Conservation (phyloP, 2,797 vertebrate genomes). For the Morus bassanus region DNA sequence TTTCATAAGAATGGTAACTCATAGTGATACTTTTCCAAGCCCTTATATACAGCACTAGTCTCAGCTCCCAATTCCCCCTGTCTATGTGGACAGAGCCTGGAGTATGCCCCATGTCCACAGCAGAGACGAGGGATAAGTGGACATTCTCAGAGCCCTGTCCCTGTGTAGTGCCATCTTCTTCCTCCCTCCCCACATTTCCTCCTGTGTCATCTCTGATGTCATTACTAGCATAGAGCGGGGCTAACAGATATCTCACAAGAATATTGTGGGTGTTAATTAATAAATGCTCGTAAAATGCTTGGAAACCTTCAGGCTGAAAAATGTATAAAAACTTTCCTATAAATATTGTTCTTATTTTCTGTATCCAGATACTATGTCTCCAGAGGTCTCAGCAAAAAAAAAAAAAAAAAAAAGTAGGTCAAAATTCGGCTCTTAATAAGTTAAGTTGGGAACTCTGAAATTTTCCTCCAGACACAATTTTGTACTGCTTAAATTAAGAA, state of each 20-base stretch:
- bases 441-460: conserved; percentile 12
- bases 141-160: not conserved
- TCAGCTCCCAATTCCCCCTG: not conserved
- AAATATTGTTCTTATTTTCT: conserved; percentile 26
- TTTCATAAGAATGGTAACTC: not conserved
- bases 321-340: not conserved
- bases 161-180: not conserved
- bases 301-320: conserved; percentile 19
- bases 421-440: conserved; percentile 10
- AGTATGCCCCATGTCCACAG: not conserved
- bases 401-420: conserved; percentile 67
- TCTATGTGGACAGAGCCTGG: not conserved
- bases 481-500: not conserved
- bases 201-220: not conserved
- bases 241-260: not conserved
- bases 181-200: not conserved
- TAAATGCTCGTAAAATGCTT: not conserved
- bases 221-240: not conserved
- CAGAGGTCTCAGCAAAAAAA: not conserved
- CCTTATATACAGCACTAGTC: not conserved
- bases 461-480: conserved; percentile 36
- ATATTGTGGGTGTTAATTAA: conserved; percentile 31
- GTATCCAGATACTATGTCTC: not conserved
- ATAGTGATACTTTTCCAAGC: not conserved
- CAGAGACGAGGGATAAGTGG: not conserved